Conservation (phyloP, 2,888 invertebrate genomes). For the Dryocosmus kuriphilus region DNA sequence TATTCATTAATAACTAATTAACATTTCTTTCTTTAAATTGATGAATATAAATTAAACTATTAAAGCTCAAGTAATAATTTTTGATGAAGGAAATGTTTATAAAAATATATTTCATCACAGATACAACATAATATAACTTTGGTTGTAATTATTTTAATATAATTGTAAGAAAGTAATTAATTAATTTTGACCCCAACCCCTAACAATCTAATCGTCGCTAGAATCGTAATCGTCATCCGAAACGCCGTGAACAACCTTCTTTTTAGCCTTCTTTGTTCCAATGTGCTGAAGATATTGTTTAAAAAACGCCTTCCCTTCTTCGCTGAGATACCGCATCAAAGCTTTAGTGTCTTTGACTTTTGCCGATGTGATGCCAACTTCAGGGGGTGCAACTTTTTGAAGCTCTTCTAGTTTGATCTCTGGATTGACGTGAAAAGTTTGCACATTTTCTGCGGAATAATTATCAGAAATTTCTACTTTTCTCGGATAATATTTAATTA, state of each 20-base stretch:
- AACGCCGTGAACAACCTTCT: background rate
- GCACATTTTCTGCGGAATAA: background rate
- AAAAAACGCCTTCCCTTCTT: background rate
- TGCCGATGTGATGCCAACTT: background rate
- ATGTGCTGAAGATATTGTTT: background rate
- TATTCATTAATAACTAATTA: too few species aligned
- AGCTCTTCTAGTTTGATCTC: background rate
- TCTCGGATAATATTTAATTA: background rate
- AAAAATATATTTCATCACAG: too few species aligned
- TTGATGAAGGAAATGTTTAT: too few species aligned
- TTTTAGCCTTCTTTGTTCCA: background rate
- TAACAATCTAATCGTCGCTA: too few species aligned
- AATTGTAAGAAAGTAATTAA: too few species aligned
- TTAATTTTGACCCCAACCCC: too few species aligned
- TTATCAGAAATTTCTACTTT: background rate
- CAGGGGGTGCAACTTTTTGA: conserved; percentile 16
- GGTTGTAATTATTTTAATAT: too few species aligned
- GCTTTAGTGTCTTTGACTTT: background rate
- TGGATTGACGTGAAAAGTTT: background rate
- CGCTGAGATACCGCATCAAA: background rate
- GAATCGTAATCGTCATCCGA: background rate
- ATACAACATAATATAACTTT: too few species aligned
- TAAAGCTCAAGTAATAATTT: too few species aligned
- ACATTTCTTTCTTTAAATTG: too few species aligned
- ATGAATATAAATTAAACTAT: too few species aligned